Percentiles rank a stretch among this genome's conserved stretches.
Conservation (phyloP, 2,113 vertebrate genomes). For the Halichoerus grypus region DNA sequence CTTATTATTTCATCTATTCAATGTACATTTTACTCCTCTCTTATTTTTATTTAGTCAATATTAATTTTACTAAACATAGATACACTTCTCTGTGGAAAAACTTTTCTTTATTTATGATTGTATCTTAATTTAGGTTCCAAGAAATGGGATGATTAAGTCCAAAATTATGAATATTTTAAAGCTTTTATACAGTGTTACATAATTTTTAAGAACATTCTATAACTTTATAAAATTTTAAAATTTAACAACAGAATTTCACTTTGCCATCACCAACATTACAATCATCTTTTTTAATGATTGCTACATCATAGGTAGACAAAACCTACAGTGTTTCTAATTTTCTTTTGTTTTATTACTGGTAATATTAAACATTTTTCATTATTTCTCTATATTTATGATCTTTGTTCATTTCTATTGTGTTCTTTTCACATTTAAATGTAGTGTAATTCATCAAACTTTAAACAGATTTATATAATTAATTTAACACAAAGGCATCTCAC, state of each 20-base stretch:
- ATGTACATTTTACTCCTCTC: not conserved
- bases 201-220: not conserved
- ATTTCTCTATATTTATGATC: not conserved
- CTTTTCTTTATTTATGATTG: not conserved
- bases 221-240: not conserved
- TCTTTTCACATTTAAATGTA: not conserved
- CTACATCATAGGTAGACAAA: not conserved
- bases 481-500: constrained; percentile 20
- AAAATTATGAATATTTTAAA: constrained; percentile 21
- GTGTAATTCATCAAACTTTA: not conserved
- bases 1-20: not conserved
- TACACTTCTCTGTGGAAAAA: not conserved
- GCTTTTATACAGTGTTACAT: not conserved
- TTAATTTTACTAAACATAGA: not conserved
- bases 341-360: not conserved
- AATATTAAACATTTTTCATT: not conserved
- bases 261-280: not conserved
- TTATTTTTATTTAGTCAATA: not conserved
- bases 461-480: not conserved
- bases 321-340: not conserved
- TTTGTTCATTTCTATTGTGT: not conserved
- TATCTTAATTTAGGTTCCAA: not conserved
- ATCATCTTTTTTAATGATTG: not conserved
- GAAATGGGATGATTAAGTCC: not conserved
- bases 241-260: not conserved